Evolutionary conservation across 2,888 invertebrate species (phyloP).

Genomic region (Parthenolecanium corni): DNA sequence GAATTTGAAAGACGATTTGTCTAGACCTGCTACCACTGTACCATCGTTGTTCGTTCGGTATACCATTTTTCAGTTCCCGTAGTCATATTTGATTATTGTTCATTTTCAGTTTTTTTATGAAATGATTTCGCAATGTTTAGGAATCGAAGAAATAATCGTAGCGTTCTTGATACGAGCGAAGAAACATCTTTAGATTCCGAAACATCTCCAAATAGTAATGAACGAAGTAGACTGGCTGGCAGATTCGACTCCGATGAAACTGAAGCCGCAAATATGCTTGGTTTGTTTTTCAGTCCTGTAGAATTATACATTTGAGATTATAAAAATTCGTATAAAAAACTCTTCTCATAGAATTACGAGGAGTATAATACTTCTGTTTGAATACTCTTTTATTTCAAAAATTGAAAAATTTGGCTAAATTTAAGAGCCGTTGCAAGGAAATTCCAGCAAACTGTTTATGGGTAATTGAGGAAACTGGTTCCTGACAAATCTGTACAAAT

Average conservation of each 20-base stretch:
- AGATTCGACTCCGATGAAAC: conserved; percentile 88
- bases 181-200: conserved; percentile 84
- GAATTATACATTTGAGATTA: too few species aligned
- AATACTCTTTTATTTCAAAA: too few species aligned
- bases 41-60: conserved; percentile 23
- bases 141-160: conserved; percentile 37
- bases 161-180: conserved; percentile 56
- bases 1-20: conserved; percentile 59
- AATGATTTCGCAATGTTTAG: not conserved
- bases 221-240: conserved; percentile 55
- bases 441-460: too few species aligned
- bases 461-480: too few species aligned
- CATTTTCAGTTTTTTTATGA: not conserved
- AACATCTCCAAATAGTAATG: conserved; percentile 70
- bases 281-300: too few species aligned
- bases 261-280: conserved; percentile 92
- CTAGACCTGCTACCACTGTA: conserved; percentile 30
- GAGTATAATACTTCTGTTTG: too few species aligned
- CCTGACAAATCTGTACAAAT: too few species aligned
- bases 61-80: not conserved
- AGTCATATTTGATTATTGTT: too few species aligned
- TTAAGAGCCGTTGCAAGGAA: too few species aligned
- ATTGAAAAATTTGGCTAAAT: too few species aligned
- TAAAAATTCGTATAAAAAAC: too few species aligned
- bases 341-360: too few species aligned